phyloP scores from a whole-genome alignment of 2,113 vertebrate species.

The Odobenus rosmarus region DNA sequence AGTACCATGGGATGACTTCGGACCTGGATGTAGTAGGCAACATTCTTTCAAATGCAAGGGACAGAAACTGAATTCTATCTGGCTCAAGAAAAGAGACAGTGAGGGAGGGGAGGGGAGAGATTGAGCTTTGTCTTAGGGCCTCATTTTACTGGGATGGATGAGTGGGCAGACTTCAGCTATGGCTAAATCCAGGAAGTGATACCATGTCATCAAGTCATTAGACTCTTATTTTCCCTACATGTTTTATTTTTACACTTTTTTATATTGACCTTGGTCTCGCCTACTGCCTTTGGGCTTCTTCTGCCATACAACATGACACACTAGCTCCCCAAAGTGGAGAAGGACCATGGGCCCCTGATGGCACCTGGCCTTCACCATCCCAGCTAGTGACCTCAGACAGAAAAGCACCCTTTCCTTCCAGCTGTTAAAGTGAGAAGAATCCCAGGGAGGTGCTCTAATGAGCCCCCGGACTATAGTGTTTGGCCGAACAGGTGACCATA shows the following conservation, averaged over 20 bases:
- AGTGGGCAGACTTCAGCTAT: not conserved
- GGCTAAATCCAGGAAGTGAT: not conserved
- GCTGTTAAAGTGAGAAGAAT: not conserved
- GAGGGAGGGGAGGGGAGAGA: not conserved
- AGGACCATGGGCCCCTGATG: not conserved
- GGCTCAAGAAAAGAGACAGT: not conserved
- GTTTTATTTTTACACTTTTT: not conserved
- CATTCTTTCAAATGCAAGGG: not conserved
- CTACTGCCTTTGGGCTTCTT: not conserved
- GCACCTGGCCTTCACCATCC: not conserved
- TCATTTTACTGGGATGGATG: not conserved
- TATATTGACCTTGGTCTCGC: not conserved
- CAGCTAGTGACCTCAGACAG: not conserved
- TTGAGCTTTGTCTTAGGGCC: not conserved
- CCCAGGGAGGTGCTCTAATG: not conserved
- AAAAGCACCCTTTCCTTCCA: not conserved
- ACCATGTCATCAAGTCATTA: not conserved
- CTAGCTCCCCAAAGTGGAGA: not conserved
- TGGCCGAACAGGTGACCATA: not conserved
- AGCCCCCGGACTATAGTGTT: not conserved
- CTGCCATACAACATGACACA: not conserved
- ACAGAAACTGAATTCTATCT: not conserved
- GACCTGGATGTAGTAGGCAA: not conserved
- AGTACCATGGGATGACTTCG: not conserved
- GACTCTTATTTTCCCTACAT: not conserved